Evolutionary conservation across 2,888 invertebrate species (phyloP), one percentile per base, ranked within the genome.

Genomic region (Sphinx pinastri): DNA sequence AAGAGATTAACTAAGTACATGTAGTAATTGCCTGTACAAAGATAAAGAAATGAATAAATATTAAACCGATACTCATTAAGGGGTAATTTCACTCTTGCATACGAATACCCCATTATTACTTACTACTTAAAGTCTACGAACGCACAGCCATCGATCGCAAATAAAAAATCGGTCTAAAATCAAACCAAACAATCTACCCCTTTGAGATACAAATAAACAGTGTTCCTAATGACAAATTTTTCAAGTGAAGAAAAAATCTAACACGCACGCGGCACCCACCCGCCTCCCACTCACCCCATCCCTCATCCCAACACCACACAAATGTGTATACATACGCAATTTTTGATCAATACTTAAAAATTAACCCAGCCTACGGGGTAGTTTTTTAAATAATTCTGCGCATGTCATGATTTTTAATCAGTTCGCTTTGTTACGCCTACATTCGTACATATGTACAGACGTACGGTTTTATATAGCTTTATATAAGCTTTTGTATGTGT

Each of bases 321-420:
- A 75, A 78, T 79, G 78, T 82, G 83, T 82, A 79, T 83, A 84
- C 84, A 88, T 86, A 93, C 92, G 92, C 93, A 93, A 93, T 93
- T 93, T 93, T 93, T 94, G 93, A 93, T 94, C 93, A 93, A 93
- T 94, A 94, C 93, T 94, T 94, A 94, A 94, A 94, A 94, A 94
- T 94, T 94, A 93, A 94, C 93, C 90, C 92, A 87, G 85, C 90
- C 91, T 89, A 90, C 87, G 87, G 19, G 63, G 88, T 93, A 93
- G 93, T 93, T 93, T 93, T 94, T 93, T 91, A 94, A 89, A 91
- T 91, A 92, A 93, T 83, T 91, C 91, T 94, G 93, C 93, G 93
- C 93, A 94, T 94, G 93, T 93, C 93, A 93, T 93, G 93, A 90
- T 91, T 93, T 94, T 93, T 93, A 94, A 94, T 94, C 93, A 93